A percentile compares a stretch with the other conserved stretches of the same genome.
These are phyloP conservation scores for Dysdera silvatica DNA, from an alignment of 1,140 invertebrate species.

Conservation along the genomic window DNA sequence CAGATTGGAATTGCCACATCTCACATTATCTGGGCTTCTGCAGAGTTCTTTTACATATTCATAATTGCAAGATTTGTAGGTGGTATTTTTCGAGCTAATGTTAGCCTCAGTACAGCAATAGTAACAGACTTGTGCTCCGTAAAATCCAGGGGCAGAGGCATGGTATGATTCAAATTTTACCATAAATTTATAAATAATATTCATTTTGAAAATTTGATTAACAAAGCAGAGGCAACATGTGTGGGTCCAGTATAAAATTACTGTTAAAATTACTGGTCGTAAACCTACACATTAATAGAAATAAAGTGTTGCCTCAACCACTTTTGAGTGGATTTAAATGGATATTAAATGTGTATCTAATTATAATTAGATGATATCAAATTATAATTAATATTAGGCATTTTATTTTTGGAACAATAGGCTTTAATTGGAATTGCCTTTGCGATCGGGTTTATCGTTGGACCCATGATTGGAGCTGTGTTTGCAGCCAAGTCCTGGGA, in stretches of 20 bases:
- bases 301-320: no score
- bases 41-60: conserved; percentile 81
- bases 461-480: conserved; percentile 85
- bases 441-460: conserved; percentile 92
- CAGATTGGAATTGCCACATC: conserved; percentile 72
- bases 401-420: no score
- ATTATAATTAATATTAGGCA: no score
- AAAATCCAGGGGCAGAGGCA: conserved; percentile 77
- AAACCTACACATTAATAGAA: no score
- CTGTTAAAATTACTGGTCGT: no score
- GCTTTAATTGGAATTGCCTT: conserved; percentile 94
- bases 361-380: no score
- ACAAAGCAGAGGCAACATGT: no score
- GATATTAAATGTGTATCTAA: no score
- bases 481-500: conserved; percentile 61
- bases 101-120: conserved; percentile 89
- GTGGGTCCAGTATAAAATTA: no score
- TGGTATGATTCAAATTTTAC: conserved; percentile 77
- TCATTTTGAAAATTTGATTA: no score
- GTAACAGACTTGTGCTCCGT: conserved; percentile 82
- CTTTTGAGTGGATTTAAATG: no score
- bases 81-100: conserved; percentile 92
- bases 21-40: conserved; percentile 81
- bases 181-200: no score
- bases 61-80: conserved; percentile 86